Evolutionary conservation across 2,113 vertebrate species (phyloP), one percentile per base, ranked within the genome.

Genomic region (Macroglossus sobrinus): DNA sequence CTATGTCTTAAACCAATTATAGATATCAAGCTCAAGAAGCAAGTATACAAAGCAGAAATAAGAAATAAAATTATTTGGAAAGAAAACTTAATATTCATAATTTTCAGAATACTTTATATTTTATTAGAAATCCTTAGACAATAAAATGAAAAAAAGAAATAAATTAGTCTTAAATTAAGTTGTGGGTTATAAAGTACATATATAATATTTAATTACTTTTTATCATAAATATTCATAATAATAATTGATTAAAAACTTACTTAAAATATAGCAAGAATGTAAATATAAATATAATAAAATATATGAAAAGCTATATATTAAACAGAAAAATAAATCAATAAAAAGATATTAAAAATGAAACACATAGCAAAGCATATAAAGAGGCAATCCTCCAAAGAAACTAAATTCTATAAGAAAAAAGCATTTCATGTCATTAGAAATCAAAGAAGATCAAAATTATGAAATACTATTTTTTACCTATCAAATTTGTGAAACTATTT

Each of bases 91-190:
- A 94, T 74, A 64, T 43, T 92, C 40, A 84, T 59, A 89, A 86
- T 87, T 90, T 96, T 86, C 63, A 87, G 43, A 97, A 93, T 93
- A 90, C 26, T 94, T 95, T 76, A 84, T 89, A 93, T 47, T 97
- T 47, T 94, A 45, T 61, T 84, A 30, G 43, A 94, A 79, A 74
- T 38, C 38, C 22, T 50, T 90, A 89, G 50, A 93, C 50, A 81
- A 91, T 84, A 26, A 94, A 84, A 18, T 84, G 82, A 45, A 85
- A 71, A 72, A 93, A 74, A 69, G 47, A 57, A 94, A 79, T 91
- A 80, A 91, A 90, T 92, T 89, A 92, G 47, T 6, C 30, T 64
- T 94, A 69, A 94, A 53, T 85, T 68, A 86, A 84, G n/a, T 76
- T 30, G 61, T 80, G 2, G 19, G 38, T 95, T 89, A 78, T 57